Conservation (phyloP, 2,888 invertebrate genomes). For the Drosophila merina region DNA sequence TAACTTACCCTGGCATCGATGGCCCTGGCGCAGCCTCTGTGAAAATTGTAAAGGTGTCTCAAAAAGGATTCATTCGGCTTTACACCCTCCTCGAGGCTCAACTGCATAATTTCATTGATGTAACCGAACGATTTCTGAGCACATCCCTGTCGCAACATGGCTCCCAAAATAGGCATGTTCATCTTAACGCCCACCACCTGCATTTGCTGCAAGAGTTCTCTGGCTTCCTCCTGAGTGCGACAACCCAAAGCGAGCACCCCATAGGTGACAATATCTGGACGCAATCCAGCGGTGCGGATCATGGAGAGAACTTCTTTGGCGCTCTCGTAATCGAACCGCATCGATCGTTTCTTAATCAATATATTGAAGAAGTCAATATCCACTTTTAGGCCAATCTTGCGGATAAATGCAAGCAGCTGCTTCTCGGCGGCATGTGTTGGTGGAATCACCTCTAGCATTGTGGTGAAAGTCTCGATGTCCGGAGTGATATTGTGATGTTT, state of each 20-base stretch:
- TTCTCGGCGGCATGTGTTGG: slow-evolving; percentile 88
- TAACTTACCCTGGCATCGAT: slow-evolving; percentile 85
- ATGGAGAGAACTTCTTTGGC: slow-evolving; percentile 87
- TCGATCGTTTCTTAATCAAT: slow-evolving; percentile 91
- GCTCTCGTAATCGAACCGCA: slow-evolving; percentile 88
- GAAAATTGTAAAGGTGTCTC: slow-evolving; percentile 87
- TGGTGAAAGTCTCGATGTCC: slow-evolving; percentile 91
- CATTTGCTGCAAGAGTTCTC: slow-evolving; percentile 89
- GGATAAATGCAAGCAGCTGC: slow-evolving; percentile 87
- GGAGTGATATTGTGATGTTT: slow-evolving; percentile 87
- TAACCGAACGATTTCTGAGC: slow-evolving; percentile 87
- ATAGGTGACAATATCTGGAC: slow-evolving; percentile 92
- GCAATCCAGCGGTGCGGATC: slow-evolving; percentile 86
- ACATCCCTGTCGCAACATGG: slow-evolving; percentile 89
- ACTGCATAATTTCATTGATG: slow-evolving; percentile 88
- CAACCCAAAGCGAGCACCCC: slow-evolving; percentile 94
- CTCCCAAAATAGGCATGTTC: slow-evolving; percentile 90
- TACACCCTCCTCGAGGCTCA: slow-evolving; percentile 87
- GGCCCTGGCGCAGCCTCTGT: slow-evolving; percentile 85
- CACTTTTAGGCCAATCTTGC: slow-evolving; percentile 86
- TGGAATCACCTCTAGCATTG: slow-evolving; percentile 90
- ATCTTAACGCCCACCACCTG: slow-evolving; percentile 87
- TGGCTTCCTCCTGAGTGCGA: slow-evolving; percentile 86
- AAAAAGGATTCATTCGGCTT: slow-evolving; percentile 87
- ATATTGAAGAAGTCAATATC: slow-evolving; percentile 94